Evolutionary conservation across 2,888 invertebrate genomes (phyloP).

Genomic region (Dasysyrphus albostriatus): DNA sequence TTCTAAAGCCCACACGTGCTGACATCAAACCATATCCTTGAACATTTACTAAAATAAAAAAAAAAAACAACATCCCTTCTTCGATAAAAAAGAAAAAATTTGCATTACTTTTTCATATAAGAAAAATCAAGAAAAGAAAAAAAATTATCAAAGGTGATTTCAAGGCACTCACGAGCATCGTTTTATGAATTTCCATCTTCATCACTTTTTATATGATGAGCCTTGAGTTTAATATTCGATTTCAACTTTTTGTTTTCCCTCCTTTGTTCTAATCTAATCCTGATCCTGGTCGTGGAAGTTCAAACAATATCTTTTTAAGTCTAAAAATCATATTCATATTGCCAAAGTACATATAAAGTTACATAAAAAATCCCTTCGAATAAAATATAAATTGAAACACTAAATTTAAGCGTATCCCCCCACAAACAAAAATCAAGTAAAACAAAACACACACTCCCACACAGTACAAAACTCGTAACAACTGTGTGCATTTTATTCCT

Average conservation of each 20-base stretch:
- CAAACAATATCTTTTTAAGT: slow-evolving; percentile 48
- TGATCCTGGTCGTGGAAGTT: slow-evolving; percentile 19
- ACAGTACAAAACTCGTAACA: neutral
- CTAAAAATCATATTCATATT: slow-evolving; percentile 56
- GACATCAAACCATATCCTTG: slow-evolving; percentile 17
- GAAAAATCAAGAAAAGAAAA: neutral
- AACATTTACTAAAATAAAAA: neutral
- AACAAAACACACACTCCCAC: neutral
- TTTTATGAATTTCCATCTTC: slow-evolving; percentile 33
- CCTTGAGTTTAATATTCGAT: slow-evolving; percentile 42
- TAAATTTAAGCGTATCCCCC: slow-evolving; percentile 34
- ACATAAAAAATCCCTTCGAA: slow-evolving; percentile 34
- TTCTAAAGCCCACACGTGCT: neutral
- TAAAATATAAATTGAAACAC: slow-evolving; percentile 66
- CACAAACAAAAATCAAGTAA: neutral
- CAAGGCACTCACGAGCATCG: slow-evolving; percentile 58
- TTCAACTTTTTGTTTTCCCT: neutral
- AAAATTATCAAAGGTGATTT: slow-evolving; percentile 71
- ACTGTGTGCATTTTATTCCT: slow-evolving; percentile 21
- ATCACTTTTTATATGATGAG: slow-evolving; percentile 13
- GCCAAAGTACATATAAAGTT: slow-evolving; percentile 6
- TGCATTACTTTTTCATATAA: slow-evolving; percentile 56
- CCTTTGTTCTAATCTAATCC: slow-evolving; percentile 13
- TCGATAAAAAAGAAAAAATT: slow-evolving; percentile 49
- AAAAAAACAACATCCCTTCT: neutral